phyloP scores from a whole-genome alignment of 2,797 vertebrate genomes.

The Scolopax bukidnonensis region DNA sequence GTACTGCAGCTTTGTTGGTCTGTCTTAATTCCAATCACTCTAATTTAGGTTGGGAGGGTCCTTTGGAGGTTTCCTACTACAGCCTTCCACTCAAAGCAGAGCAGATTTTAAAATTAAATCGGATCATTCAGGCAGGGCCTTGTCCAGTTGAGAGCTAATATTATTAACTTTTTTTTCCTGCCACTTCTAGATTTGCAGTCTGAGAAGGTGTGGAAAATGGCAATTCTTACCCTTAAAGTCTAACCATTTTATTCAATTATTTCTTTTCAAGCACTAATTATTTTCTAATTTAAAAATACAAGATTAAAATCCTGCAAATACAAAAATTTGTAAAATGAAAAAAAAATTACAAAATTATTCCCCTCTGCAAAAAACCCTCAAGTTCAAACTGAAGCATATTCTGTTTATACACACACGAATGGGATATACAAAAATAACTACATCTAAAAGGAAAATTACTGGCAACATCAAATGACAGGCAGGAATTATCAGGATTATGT shows the following conservation, averaged over 20 bases:
- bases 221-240: background rate
- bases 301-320: background rate
- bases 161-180: background rate
- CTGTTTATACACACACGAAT: background rate
- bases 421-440: background rate
- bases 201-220: background rate
- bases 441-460: background rate
- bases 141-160: background rate
- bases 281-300: background rate
- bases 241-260: background rate
- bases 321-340: background rate
- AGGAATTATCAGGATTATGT: background rate
- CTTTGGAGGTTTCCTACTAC: background rate
- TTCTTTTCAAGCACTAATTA: background rate
- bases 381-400: background rate
- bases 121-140: background rate
- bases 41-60: background rate
- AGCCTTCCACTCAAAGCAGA: background rate
- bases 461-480: background rate
- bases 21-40: background rate
- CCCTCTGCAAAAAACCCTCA: background rate
- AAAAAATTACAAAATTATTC: background rate
- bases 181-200: background rate
- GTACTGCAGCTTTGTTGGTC: background rate
- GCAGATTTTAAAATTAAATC: background rate